A percentile compares a stretch with the other conserved stretches of the same genome.
These are phyloP conservation scores for Tragopan temminckii DNA, from an alignment of 2,797 vertebrate species.

Conservation along the genomic window DNA sequence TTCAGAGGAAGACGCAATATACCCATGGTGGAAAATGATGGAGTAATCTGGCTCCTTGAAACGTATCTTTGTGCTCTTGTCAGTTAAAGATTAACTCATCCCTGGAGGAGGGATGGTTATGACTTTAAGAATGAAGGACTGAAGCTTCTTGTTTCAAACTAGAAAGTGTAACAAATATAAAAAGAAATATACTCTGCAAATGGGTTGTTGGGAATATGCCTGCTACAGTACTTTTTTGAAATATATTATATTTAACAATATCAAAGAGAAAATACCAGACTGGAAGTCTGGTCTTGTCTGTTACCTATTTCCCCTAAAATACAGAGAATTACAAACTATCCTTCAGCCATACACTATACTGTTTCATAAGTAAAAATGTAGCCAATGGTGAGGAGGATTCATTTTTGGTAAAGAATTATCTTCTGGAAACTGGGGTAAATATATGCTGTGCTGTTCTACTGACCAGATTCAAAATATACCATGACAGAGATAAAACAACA, in stretches of 20 bases:
- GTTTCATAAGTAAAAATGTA: background rate
- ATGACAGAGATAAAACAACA: background rate
- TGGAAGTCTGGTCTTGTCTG: background rate
- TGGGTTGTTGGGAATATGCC: background rate
- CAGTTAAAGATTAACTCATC: constrained; percentile 16
- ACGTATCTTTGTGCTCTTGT: background rate
- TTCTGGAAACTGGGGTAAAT: background rate
- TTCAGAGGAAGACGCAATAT: background rate
- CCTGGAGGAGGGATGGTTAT: background rate
- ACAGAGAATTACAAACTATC: background rate
- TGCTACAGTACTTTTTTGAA: background rate
- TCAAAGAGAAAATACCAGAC: background rate
- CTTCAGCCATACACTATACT: background rate
- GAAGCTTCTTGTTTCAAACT: constrained; percentile 12
- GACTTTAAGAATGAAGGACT: constrained; percentile 15
- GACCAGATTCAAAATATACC: background rate
- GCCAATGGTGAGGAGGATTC: background rate
- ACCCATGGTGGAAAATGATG: background rate
- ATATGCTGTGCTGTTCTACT: background rate
- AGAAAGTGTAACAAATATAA: background rate
- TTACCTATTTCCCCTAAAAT: background rate
- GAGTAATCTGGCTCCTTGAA: background rate
- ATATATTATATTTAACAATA: background rate
- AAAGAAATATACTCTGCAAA: background rate
- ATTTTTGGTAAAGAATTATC: background rate